Base-by-base conservation (phyloP, 2,797 vertebrate species). In the Miichthys miiuy region DNA sequence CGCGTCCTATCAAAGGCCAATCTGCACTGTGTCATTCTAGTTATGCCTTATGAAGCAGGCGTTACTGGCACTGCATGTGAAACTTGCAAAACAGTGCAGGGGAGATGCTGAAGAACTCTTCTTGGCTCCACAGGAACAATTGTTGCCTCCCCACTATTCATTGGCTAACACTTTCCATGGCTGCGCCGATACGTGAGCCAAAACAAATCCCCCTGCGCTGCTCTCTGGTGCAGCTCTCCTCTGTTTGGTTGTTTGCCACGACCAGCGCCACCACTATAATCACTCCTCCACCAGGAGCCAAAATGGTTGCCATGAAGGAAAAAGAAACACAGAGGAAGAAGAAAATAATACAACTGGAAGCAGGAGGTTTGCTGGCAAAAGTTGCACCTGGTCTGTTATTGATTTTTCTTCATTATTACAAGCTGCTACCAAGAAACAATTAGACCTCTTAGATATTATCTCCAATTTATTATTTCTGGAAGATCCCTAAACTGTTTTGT, bases 81-180 rank as follows among this genome's bases (percentile, higher is more conserved):
- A 84, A 68, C 70, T 75, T 87, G 68, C 71, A 71, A 79, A 85
- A 80, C 70, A 61, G 51, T 70, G 79, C 38, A 47, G 71, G 71
- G 82, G 74, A 76, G 71, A 54, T 72, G 66, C 21, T 78, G 68
- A 62, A 64, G 68, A 72, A 66, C 54, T 71, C 38, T 38, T 61
- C 63, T 81, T 87, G 83, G 82, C 82, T 77, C 75, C 38, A 51
- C 61, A 52, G 62, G 76, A 54, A 68, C 23, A 41, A 79, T 57
- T 65, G 73, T 65, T 83, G 84, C 84, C 79, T 80, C 62, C 78
- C 72, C 46, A 23, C 56, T 5, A 52, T 42, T 82, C 58, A 55
- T 38, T 80, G 75, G 79, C 79, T 86, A 77, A 83, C 77, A 86
- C 76, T 86, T 87, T 80, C 81, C 80, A 74, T 78, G 67, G 81